Base-by-base conservation (phyloP, 2,888 invertebrate species). In the Beris morrisii region DNA sequence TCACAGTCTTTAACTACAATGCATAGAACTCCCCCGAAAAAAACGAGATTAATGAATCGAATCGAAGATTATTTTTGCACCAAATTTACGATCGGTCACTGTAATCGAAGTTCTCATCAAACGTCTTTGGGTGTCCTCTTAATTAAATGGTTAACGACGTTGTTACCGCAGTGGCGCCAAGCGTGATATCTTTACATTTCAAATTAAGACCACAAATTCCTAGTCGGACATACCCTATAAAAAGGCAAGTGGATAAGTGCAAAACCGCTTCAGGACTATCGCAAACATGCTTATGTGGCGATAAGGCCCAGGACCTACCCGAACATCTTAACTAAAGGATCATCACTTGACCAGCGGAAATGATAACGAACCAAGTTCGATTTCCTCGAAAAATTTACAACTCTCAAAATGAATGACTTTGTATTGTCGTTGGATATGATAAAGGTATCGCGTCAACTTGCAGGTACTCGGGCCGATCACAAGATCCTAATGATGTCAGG, bases 191-290 rank as follows among this genome's bases (percentile, higher is more conserved):
- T 54, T 53, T 45, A 54, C 54, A 45, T 13, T 54, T 44, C 45
- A 53, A 32, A 64, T 54, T 54, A 54, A 53, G 64, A 64, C 54
- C 54, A 52, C 53, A 54, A 64, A 53, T 30, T 52, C 30, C 64
- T 4, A 13, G 44, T 53, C 64, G 15, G 38, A 48, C 59, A 59
- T 30, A 22, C 15, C 38, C 32, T 22, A 28, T 13, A 44, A 64
- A 12, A 12, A 54, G n/a, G 45, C 45, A 54, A 58, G 30, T 12
- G 53, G 53, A 59, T 67, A 68, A 68, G 68, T 68, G 68, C 68
- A 66, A 66, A 68, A 66, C 54, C 68, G 38, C 54, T 57, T 68
- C 52, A 54, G 31, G 12, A 45, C 66, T 68, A 68, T 68, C 68
- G 57, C 44, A 66, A 65, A 68, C 68, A 68, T 55, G 65, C 31